These are phyloP conservation scores for Synaphobranchus kaupii DNA, from an alignment of 2,797 vertebrate species.

Conservation along the genomic window DNA sequence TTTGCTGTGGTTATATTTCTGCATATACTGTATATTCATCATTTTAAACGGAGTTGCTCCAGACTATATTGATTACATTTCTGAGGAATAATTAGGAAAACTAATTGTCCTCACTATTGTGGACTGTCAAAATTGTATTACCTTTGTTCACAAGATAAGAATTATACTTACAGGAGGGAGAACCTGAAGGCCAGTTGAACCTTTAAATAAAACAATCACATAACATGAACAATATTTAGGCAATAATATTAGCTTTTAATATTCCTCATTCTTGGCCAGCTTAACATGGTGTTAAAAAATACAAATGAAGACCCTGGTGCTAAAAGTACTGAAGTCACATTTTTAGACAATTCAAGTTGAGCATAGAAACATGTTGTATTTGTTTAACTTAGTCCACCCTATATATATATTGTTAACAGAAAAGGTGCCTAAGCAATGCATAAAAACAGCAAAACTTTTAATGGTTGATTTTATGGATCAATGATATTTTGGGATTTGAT, in stretches of 20 bases:
- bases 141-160: not conserved
- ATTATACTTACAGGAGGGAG: slow-evolving; percentile 61
- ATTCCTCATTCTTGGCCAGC: not conserved
- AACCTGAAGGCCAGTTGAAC: slow-evolving; percentile 55
- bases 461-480: no score
- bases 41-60: not conserved
- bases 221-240: not conserved
- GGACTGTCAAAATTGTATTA: not conserved
- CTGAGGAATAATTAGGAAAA: not conserved
- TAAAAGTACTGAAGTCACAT: no score
- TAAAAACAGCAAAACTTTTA: no score
- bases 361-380: no score
- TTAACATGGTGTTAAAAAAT: not conserved
- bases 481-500: no score
- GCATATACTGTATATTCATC: not conserved
- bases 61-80: not conserved
- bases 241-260: not conserved
- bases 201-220: slow-evolving; percentile 49
- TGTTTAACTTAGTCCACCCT: no score
- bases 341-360: no score
- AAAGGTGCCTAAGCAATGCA: no score
- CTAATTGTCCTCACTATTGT: not conserved
- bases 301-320: no score
- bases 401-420: no score
- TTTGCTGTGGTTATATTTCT: not conserved